Percentiles rank a stretch among this genome's conserved stretches.
phyloP scores from a whole-genome alignment of 2,888 invertebrate species.

The Bugula neritina region DNA sequence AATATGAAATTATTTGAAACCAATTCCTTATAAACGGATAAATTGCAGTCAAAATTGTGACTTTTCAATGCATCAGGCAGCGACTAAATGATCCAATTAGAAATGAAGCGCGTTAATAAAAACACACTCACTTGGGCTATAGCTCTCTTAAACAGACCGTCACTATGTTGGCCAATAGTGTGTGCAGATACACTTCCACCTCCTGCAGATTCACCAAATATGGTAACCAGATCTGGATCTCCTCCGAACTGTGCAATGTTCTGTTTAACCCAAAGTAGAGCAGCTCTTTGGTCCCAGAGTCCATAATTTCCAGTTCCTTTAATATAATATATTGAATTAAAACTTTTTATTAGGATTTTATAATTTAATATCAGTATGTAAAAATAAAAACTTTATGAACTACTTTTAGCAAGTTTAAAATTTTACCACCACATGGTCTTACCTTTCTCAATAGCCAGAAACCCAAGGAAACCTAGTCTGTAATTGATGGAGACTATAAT shows the following conservation, averaged over 20 bases:
- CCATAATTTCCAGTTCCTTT: conserved; percentile 38
- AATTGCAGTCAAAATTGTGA: no score
- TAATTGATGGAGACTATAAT: conserved; percentile 9
- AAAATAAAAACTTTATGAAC: neutral
- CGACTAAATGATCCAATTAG: no score
- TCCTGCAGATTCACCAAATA: conserved; percentile 40
- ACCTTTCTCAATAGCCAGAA: neutral
- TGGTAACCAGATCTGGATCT: conserved; percentile 34
- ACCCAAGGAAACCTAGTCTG: conserved; percentile 1
- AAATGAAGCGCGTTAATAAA: no score
- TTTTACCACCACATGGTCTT: neutral
- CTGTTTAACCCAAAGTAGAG: conserved; percentile 36
- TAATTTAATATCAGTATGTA: no score
- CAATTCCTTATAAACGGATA: no score
- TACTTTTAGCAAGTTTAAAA: no score
- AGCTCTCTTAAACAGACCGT: conserved; percentile 26
- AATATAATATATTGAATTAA: conserved; percentile 24
- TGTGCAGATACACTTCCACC: conserved; percentile 34
- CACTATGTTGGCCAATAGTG: conserved; percentile 33
- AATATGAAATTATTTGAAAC: no score
- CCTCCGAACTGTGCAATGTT: conserved; percentile 36
- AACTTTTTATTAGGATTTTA: no score
- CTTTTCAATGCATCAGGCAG: no score
- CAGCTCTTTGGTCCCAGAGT: conserved; percentile 38
- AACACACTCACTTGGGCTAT: neutral